These are phyloP conservation scores for Paracanthobrama guichenoti DNA, from an alignment of 2,113 vertebrate species.

Conservation along the genomic window DNA sequence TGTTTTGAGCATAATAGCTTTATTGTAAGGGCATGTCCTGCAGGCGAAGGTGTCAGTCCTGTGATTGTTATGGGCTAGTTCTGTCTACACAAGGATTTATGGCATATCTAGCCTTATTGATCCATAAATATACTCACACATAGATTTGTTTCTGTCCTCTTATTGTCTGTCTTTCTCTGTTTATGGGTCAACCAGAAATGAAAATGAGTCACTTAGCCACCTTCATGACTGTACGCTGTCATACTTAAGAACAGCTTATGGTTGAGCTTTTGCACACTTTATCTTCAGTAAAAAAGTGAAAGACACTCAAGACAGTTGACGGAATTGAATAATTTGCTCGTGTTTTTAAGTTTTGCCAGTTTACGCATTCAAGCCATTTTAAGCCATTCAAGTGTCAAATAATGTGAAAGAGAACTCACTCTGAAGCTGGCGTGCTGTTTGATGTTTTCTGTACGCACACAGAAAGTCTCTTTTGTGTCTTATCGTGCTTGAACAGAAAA, in stretches of 20 bases:
- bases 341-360: no score
- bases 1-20: conserved; percentile 12
- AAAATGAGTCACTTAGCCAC: neutral
- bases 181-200: neutral
- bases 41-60: neutral
- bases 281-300: neutral
- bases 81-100: conserved; percentile 30
- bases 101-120: conserved; percentile 37
- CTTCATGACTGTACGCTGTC: neutral
- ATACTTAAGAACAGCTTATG: neutral
- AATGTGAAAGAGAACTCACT: no score
- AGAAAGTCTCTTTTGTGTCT: no score
- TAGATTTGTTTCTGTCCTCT: conserved; percentile 14
- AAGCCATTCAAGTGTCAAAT: no score
- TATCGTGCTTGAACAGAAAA: no score
- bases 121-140: conserved; percentile 33
- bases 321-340: no score
- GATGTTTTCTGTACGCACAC: no score
- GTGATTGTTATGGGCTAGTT: conserved; percentile 28
- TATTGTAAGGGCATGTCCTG: conserved; percentile 13
- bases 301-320: no score
- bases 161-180: neutral
- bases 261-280: neutral
- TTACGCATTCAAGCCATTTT: no score
- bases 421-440: no score